phyloP scores from a whole-genome alignment of 2,113 vertebrate genomes.

The Catagonus wagneri region DNA sequence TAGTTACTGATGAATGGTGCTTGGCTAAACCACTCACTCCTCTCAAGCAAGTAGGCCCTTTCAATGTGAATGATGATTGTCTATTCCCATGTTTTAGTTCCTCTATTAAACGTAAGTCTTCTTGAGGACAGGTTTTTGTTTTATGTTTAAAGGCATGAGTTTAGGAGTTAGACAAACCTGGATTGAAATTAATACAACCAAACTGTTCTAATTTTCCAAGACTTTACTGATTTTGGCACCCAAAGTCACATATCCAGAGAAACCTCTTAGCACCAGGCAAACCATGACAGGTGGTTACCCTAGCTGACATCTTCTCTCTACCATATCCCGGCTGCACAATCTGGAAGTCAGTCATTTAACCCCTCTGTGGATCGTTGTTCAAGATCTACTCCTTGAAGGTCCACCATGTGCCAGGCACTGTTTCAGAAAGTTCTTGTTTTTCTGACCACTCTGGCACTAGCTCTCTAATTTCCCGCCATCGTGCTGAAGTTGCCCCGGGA shows the following conservation, averaged over 20 bases:
- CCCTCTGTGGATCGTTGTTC: conserved; percentile 5
- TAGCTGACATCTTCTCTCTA: not conserved
- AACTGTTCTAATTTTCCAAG: not conserved
- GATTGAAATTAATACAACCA: not conserved
- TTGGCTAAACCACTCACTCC: not conserved
- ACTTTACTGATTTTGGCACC: not conserved
- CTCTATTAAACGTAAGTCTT: not conserved
- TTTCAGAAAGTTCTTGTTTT: conserved; percentile 52
- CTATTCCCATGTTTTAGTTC: not conserved
- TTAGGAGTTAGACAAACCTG: not conserved
- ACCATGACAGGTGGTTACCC: not conserved
- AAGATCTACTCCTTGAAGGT: conserved; percentile 22
- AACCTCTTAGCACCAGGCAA: not conserved
- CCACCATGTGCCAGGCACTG: not conserved
- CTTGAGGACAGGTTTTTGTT: not conserved
- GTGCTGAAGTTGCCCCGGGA: conserved; percentile 20
- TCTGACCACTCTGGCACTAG: conserved; percentile 2
- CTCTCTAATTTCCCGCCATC: conserved; percentile 48
- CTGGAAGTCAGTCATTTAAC: conserved; percentile 8
- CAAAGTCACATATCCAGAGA: not conserved
- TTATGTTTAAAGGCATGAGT: not conserved
- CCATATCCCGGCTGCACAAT: not conserved
- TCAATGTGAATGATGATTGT: not conserved
- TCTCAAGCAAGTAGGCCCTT: not conserved
- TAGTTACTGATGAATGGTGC: not conserved